A percentile compares a stretch with the other conserved stretches of the same genome.
These are phyloP conservation scores for Aporophyla lueneburgensis DNA, from an alignment of 2,888 invertebrate genomes.

Conservation along the genomic window DNA sequence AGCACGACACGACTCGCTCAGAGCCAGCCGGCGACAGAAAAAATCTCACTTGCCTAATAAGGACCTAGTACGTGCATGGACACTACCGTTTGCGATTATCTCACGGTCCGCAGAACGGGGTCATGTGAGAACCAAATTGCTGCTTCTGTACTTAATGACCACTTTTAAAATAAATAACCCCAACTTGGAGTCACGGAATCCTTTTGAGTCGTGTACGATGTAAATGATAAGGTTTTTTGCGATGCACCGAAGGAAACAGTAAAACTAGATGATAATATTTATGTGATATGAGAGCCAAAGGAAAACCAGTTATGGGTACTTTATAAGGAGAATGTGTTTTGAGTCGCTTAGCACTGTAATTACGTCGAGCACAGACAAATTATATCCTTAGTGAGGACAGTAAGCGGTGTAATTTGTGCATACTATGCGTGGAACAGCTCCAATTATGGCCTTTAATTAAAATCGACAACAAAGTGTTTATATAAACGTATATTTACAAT, in stretches of 20 bases:
- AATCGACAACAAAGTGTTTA: slow-evolving; percentile 73
- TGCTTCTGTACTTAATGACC: slow-evolving; percentile 80
- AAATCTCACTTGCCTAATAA: slow-evolving; percentile 86
- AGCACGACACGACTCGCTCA: slow-evolving; percentile 69
- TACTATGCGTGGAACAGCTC: slow-evolving; percentile 67
- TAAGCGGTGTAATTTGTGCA: slow-evolving; percentile 76
- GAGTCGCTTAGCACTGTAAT: slow-evolving; percentile 74
- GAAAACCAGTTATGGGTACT: slow-evolving; percentile 73
- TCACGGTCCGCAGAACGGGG: slow-evolving; percentile 86
- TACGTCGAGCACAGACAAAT: slow-evolving; percentile 75
- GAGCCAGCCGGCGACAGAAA: slow-evolving; percentile 77
- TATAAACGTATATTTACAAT: slow-evolving; percentile 67
- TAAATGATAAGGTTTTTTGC: slow-evolving; percentile 78
- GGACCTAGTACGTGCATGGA: slow-evolving; percentile 86
- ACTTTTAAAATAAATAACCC: slow-evolving; percentile 79
- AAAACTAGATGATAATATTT: slow-evolving; percentile 74
- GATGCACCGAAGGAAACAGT: slow-evolving; percentile 69
- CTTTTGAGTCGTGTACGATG: slow-evolving; percentile 78
- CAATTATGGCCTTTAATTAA: slow-evolving; percentile 78
- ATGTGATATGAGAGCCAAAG: slow-evolving; percentile 70
- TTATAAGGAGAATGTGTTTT: slow-evolving; percentile 75
- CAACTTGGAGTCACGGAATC: slow-evolving; percentile 80
- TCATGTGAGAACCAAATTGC: slow-evolving; percentile 86
- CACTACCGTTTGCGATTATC: slow-evolving; percentile 88
- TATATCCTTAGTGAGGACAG: slow-evolving; percentile 74